Percentiles rank a stretch among this genome's conserved stretches.
phyloP scores from a whole-genome alignment of 2,797 vertebrate species.

The Uromys caudimaculatus region DNA sequence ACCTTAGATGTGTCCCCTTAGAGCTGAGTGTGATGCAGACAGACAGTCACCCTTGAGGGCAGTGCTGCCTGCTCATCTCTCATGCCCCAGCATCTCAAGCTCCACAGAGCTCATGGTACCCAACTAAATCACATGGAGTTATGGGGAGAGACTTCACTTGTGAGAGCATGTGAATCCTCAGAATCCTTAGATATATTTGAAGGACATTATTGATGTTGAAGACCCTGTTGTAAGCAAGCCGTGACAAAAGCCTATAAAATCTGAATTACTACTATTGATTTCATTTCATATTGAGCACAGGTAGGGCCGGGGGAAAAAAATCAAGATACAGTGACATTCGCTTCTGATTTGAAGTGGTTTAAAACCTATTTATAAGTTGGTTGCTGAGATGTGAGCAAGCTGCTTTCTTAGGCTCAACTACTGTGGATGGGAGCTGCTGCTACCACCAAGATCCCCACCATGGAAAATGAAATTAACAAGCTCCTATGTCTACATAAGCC shows the following conservation, averaged over 20 bases:
- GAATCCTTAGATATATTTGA: neutral
- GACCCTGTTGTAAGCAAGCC: neutral
- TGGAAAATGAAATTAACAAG: neutral
- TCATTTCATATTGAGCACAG: neutral
- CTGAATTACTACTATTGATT: constrained; percentile 27
- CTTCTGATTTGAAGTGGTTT: constrained; percentile 37
- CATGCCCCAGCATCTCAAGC: neutral
- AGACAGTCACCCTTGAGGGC: neutral
- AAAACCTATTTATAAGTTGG: neutral
- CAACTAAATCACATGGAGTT: neutral
- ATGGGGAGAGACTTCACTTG: neutral
- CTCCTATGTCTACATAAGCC: neutral
- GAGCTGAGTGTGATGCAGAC: neutral
- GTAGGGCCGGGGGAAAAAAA: neutral
- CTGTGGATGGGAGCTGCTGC: no score
- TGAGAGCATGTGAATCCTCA: neutral
- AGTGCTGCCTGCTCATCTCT: neutral
- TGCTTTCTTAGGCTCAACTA: neutral
- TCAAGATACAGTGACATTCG: neutral
- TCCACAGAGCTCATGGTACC: neutral
- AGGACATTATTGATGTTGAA: neutral
- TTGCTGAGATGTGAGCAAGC: neutral
- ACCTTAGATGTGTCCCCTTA: neutral
- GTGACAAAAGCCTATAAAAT: constrained; percentile 7
- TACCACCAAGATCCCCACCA: no score